Conservation (phyloP, 2,888 invertebrate genomes). For the Drosophila buzzatii region DNA sequence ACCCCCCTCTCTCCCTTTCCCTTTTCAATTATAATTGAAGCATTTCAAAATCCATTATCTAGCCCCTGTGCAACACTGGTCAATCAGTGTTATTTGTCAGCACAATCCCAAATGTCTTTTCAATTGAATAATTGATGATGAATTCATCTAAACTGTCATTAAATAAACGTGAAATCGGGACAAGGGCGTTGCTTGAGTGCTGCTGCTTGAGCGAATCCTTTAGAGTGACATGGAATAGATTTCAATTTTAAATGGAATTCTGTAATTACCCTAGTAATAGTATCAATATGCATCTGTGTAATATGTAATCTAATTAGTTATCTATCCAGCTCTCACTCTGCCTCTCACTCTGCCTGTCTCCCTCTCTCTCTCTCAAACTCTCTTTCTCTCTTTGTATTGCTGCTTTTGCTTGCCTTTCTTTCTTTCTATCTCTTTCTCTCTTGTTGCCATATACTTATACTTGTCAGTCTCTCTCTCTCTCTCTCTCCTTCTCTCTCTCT, state of each 20-base stretch:
- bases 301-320: too few relatives aligned
- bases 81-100: conserved; percentile 15
- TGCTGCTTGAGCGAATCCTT: neutral
- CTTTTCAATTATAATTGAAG: conserved; percentile 15
- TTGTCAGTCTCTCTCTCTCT: neutral
- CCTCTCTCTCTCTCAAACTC: neutral
- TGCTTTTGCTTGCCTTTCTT: too few relatives aligned
- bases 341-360: neutral
- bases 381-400: neutral
- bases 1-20: neutral
- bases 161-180: neutral
- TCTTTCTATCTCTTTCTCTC: too few relatives aligned
- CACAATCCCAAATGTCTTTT: neutral
- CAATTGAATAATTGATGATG: conserved; percentile 11
- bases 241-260: neutral
- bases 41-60: conserved; percentile 15
- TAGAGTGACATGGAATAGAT: too few relatives aligned
- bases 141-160: conserved; percentile 4
- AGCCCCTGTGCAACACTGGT: conserved; percentile 2
- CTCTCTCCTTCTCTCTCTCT: too few relatives aligned
- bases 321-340: neutral
- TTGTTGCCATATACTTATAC: too few relatives aligned
- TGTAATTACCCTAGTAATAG: too few relatives aligned
- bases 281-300: too few relatives aligned
- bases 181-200: too few relatives aligned